Conservation (phyloP, 2,113 vertebrate species). For the Lepidothrix coronata region DNA sequence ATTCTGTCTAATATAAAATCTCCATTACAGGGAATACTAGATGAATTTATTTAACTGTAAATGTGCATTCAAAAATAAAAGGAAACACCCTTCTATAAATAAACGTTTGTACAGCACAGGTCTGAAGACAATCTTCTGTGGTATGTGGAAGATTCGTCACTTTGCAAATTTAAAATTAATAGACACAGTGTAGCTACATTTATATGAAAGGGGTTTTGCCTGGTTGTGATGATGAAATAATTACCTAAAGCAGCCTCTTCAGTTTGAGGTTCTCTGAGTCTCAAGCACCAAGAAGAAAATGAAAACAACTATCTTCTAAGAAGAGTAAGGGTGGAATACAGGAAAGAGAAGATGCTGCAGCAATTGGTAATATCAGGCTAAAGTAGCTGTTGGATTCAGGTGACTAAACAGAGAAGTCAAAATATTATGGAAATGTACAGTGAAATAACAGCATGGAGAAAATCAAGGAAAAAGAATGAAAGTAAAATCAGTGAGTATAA, state of each 20-base stretch:
- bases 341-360: neutral
- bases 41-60: conserved; percentile 3
- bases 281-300: neutral
- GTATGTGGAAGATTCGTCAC: neutral
- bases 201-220: neutral
- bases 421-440: neutral
- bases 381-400: neutral
- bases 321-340: neutral
- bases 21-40: neutral
- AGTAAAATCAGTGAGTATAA: neutral
- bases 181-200: neutral
- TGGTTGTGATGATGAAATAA: neutral
- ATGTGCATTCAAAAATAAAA: neutral
- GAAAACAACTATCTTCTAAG: neutral
- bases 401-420: neutral
- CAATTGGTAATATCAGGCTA: neutral
- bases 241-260: neutral
- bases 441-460: neutral
- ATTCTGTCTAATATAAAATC: neutral
- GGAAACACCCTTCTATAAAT: neutral
- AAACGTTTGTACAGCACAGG: neutral
- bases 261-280: neutral
- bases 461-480: neutral
- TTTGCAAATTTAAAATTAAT: neutral
- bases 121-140: neutral